These are phyloP conservation scores for Acanthococcus lagerstroemiae DNA, from an alignment of 2,888 invertebrate species.

Conservation along the genomic window DNA sequence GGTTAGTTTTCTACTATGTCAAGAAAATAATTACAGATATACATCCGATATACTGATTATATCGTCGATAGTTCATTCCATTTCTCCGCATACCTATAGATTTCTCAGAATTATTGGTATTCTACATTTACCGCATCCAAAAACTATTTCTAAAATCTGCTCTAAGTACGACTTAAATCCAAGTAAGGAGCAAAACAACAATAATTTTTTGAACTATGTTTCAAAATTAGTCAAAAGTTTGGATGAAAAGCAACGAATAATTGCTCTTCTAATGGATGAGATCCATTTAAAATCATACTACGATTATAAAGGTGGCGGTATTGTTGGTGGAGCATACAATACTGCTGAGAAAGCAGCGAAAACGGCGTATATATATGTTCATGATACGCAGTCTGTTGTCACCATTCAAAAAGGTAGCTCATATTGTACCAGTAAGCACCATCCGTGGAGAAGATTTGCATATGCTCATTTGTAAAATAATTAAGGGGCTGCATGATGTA, in stretches of 20 bases:
- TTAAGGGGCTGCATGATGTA: too few species aligned
- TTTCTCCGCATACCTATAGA: too few species aligned
- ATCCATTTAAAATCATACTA: conserved; percentile 2
- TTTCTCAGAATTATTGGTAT: too few species aligned
- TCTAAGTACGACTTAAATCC: too few species aligned
- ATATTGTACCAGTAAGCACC: not conserved
- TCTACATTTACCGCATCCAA: too few species aligned
- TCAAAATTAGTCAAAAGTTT: not conserved
- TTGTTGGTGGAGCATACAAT: not conserved
- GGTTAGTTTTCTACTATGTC: too few species aligned
- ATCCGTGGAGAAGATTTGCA: not conserved
- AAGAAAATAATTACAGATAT: too few species aligned
- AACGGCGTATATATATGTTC: not conserved
- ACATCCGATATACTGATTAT: too few species aligned
- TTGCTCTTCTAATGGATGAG: conserved; percentile 1
- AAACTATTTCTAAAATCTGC: too few species aligned
- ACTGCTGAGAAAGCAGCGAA: not conserved
- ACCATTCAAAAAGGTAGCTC: not conserved
- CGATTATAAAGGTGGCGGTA: not conserved
- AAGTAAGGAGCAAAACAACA: too few species aligned
- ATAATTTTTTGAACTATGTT: not conserved
- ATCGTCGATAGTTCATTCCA: too few species aligned
- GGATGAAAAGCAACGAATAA: not conserved
- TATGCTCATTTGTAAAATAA: too few species aligned
- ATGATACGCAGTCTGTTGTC: not conserved